Percentiles rank a stretch among this genome's conserved stretches.
Conservation (phyloP, 2,888 invertebrate species). For the Ceraclea dissimilis region DNA sequence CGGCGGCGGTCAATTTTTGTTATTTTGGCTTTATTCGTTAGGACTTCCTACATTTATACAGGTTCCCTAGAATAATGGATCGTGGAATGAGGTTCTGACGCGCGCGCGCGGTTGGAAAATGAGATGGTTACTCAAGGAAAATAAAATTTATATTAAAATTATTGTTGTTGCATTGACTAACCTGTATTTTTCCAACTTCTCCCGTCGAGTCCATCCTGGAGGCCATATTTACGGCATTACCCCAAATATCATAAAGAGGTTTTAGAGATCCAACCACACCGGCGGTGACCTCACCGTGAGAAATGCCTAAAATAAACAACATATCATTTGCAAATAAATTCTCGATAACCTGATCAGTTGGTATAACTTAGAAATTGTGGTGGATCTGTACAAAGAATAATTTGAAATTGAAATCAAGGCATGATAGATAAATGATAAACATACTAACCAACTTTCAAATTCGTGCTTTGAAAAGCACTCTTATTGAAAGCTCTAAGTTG, state of each 20-base stretch:
- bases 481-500: conserved; percentile 48
- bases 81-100: too few species aligned
- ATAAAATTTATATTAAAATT: too few species aligned
- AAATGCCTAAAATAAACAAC: conserved; percentile 57
- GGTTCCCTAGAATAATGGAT: too few species aligned
- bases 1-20: too few species aligned
- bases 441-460: conserved; percentile 61
- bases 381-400: not conserved
- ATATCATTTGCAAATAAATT: not conserved
- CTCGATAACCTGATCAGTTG: too few species aligned
- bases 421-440: not conserved
- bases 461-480: conserved; percentile 55
- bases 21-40: too few species aligned
- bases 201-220: conserved; percentile 95
- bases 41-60: too few species aligned
- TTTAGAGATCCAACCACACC: conserved; percentile 93
- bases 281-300: conserved; percentile 84
- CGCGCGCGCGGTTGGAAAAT: too few species aligned
- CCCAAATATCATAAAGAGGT: conserved; percentile 95
- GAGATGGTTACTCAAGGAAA: too few species aligned
- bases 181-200: conserved; percentile 68
- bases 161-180: too few species aligned
- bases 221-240: conserved; percentile 93
- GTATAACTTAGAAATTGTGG: not conserved
- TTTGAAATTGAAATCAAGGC: not conserved